Evolutionary conservation across 2,113 vertebrate genomes (phyloP).

Genomic region (Macrotis lagotis): DNA sequence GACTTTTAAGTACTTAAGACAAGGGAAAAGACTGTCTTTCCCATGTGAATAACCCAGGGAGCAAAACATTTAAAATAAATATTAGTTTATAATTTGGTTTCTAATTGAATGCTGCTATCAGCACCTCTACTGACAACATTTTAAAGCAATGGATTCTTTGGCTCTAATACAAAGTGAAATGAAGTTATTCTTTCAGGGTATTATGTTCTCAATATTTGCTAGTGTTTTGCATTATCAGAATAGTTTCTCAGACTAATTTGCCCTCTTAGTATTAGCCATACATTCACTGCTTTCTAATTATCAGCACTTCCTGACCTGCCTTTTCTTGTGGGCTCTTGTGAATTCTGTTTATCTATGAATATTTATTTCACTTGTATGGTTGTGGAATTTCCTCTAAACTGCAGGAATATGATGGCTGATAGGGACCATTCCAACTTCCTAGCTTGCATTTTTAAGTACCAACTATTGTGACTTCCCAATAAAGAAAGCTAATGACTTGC

Average conservation of each 20-base stretch:
- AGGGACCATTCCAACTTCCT: neutral
- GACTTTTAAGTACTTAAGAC: neutral
- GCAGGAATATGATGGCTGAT: neutral
- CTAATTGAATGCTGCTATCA: conserved; percentile 2
- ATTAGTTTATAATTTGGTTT: neutral
- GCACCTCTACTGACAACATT: neutral
- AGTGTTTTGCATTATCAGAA: neutral
- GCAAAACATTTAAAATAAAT: neutral
- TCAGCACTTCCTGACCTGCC: neutral
- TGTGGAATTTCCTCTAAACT: neutral
- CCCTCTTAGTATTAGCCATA: neutral
- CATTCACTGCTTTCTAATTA: neutral
- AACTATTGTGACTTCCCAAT: neutral
- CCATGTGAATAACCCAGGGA: neutral
- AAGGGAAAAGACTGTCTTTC: neutral
- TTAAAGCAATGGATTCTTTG: neutral
- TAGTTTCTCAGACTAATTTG: neutral
- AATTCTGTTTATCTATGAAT: neutral
- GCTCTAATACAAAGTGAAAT: neutral
- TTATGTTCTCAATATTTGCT: neutral
- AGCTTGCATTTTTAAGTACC: neutral
- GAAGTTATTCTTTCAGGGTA: neutral
- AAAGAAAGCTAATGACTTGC: neutral
- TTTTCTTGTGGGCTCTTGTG: neutral
- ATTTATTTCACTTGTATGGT: neutral